A percentile compares a stretch with the other conserved stretches of the same genome.
These are phyloP conservation scores for Cheilosia grossa DNA, from an alignment of 2,888 invertebrate species.

Conservation along the genomic window DNA sequence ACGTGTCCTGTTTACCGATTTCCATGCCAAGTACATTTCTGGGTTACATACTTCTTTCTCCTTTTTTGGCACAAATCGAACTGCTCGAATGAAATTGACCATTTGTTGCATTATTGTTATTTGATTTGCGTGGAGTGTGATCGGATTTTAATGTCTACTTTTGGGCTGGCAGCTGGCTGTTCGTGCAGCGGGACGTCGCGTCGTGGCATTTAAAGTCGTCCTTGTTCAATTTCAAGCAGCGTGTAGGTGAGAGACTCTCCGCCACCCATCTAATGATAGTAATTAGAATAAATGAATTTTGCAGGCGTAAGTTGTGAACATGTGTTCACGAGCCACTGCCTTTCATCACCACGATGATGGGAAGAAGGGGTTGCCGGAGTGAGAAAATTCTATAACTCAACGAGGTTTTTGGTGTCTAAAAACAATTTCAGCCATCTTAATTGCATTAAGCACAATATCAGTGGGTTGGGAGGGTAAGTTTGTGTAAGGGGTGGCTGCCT, in stretches of 20 bases:
- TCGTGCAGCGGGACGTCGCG: neutral
- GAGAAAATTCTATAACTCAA: slow-evolving; percentile 64
- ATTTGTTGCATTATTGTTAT: slow-evolving; percentile 70
- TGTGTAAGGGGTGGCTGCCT: neutral
- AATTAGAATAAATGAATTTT: slow-evolving; percentile 72
- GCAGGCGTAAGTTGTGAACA: slow-evolving; percentile 56
- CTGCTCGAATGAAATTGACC: slow-evolving; percentile 58
- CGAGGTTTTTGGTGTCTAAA: slow-evolving; percentile 73
- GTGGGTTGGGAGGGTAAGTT: slow-evolving; percentile 12
- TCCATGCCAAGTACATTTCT: slow-evolving; percentile 18
- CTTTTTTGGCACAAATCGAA: slow-evolving; percentile 9
- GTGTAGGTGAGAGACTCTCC: neutral
- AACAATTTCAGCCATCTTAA: slow-evolving; percentile 71
- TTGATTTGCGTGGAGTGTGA: slow-evolving; percentile 63
- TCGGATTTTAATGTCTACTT: slow-evolving; percentile 51
- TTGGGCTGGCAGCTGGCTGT: neutral
- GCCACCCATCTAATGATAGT: slow-evolving; percentile 57
- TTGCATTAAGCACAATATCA: slow-evolving; percentile 68
- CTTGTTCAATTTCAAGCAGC: slow-evolving; percentile 56
- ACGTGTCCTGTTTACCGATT: slow-evolving; percentile 68
- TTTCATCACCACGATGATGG: slow-evolving; percentile 4
- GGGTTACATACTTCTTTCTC: slow-evolving; percentile 1
- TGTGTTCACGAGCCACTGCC: slow-evolving; percentile 65
- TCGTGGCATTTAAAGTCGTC: slow-evolving; percentile 1
- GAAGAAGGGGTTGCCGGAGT: neutral